Evolutionary conservation across 2,113 vertebrate species (phyloP).

Genomic region (Progne subis): DNA sequence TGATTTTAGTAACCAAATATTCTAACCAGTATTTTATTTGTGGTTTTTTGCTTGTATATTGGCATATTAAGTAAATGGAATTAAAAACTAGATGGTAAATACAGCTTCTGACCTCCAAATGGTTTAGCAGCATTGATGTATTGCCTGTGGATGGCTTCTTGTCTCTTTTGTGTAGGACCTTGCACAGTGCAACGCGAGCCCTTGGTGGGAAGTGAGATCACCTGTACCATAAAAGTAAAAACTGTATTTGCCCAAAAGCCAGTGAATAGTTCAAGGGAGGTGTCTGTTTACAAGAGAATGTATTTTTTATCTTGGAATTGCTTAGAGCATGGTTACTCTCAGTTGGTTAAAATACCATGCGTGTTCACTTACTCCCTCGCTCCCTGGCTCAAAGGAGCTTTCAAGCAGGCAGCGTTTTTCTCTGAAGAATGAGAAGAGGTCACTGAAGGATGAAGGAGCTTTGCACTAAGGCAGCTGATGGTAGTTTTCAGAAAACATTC

Average conservation of each 20-base stretch:
- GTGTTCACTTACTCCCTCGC: neutral
- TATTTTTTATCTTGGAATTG: neutral
- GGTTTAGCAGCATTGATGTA: neutral
- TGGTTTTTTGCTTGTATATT: neutral
- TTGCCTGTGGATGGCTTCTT: neutral
- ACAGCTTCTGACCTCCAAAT: neutral
- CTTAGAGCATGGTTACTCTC: neutral
- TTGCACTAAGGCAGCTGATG: neutral
- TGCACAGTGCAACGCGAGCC: accelerated
- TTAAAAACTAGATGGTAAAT: neutral
- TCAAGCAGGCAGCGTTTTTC: neutral
- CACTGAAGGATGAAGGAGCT: neutral
- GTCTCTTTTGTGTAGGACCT: neutral
- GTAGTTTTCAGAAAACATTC: neutral
- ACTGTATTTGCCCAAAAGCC: neutral
- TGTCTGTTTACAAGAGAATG: neutral
- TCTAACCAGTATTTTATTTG: neutral
- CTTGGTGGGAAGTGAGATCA: neutral
- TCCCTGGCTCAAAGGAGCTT: neutral
- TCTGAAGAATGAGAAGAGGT: neutral
- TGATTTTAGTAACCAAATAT: neutral
- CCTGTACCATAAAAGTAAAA: neutral
- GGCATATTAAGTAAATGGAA: neutral
- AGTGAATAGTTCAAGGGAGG: neutral
- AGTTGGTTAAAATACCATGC: neutral